phyloP scores from a whole-genome alignment of 2,113 vertebrate species.

The Hipposideros armiger region DNA sequence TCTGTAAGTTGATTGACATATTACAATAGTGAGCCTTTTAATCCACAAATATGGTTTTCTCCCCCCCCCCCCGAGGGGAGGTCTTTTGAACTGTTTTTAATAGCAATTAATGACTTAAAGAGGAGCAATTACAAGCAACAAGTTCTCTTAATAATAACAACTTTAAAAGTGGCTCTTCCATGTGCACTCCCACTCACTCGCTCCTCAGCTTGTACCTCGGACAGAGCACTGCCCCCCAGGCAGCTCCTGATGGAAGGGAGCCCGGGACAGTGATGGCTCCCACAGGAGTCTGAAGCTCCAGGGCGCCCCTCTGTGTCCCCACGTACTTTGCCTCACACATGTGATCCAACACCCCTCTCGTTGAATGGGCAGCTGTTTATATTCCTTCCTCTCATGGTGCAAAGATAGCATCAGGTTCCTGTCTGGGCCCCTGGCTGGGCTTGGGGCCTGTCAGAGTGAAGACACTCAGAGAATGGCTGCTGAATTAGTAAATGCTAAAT shows the following conservation, averaged over 20 bases:
- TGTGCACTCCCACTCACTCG: background rate
- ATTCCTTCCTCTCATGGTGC: background rate
- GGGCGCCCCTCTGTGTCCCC: background rate
- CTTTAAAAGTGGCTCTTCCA: background rate
- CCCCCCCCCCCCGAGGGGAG: background rate
- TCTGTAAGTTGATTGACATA: background rate
- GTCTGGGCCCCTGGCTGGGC: background rate
- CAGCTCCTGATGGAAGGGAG: background rate
- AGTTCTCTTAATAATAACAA: background rate
- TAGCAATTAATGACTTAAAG: background rate
- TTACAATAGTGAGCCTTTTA: background rate
- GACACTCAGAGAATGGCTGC: background rate
- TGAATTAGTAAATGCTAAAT: background rate
- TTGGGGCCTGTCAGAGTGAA: background rate
- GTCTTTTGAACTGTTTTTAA: background rate
- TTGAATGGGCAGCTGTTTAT: background rate
- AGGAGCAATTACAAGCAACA: background rate
- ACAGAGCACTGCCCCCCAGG: rapidly evolving
- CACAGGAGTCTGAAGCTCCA: background rate
- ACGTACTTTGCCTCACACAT: rapidly evolving
- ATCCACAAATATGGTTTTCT: background rate
- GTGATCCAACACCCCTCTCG: background rate
- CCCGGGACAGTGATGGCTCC: background rate
- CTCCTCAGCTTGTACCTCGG: background rate
- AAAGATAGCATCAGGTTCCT: rapidly evolving